Percentiles rank a stretch among this genome's conserved stretches.
These are phyloP conservation scores for Spatula clypeata DNA, from an alignment of 2,797 vertebrate species.

Conservation along the genomic window DNA sequence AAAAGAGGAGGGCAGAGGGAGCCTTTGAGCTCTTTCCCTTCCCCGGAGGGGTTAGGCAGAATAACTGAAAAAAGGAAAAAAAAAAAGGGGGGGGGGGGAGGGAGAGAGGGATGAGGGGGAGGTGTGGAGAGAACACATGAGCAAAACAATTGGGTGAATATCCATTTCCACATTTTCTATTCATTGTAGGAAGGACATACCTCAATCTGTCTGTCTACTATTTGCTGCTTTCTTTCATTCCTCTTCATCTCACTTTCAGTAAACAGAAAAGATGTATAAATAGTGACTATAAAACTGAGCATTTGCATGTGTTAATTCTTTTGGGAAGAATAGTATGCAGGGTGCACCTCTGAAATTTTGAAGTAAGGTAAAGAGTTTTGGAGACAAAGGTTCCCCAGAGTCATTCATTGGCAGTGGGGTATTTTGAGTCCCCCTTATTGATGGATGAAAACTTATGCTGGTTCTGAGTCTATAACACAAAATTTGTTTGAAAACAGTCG, in stretches of 20 bases:
- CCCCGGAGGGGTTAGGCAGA: not conserved
- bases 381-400: not conserved
- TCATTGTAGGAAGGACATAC: not conserved
- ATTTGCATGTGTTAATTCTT: not conserved
- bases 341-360: not conserved
- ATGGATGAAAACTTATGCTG: not conserved
- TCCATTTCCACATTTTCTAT: not conserved
- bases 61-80: not conserved
- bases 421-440: not conserved
- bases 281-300: not conserved
- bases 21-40: not conserved
- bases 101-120: too few species aligned
- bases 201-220: not conserved
- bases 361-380: not conserved
- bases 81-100: too few species aligned
- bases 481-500: not conserved
- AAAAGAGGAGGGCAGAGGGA: not conserved
- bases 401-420: not conserved
- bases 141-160: rapidly evolving
- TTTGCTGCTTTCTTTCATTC: not conserved
- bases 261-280: not conserved
- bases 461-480: not conserved
- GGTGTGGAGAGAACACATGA: not conserved
- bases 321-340: not conserved
- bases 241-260: not conserved